A percentile compares a stretch with the other conserved stretches of the same genome.
Evolutionary conservation across 2,113 vertebrate species (phyloP).

Genomic region (Cephalopholis sonnerati): DNA sequence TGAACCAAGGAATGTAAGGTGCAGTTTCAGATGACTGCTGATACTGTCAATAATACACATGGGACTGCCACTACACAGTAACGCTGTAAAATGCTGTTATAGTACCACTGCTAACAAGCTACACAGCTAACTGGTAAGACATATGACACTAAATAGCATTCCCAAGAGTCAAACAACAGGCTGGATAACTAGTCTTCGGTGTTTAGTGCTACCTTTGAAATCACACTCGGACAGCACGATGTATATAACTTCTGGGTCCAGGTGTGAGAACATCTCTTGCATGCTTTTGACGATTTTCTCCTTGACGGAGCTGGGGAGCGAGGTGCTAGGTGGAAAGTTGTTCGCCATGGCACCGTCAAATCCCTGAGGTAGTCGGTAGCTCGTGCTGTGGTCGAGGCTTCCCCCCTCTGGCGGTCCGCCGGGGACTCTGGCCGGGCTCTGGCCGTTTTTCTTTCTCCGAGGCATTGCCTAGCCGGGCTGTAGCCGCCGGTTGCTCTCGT

Average conservation of each 20-base stretch:
- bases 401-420: slow-evolving; percentile 75
- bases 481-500: slow-evolving; percentile 46
- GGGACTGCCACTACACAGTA: not conserved
- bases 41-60: not conserved
- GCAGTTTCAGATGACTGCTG: not conserved
- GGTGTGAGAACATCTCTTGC: slow-evolving; percentile 95
- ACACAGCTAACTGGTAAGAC: slow-evolving; percentile 41
- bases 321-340: slow-evolving; percentile 41
- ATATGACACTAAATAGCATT: not conserved
- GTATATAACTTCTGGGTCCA: slow-evolving; percentile 94
- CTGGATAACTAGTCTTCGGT: not conserved
- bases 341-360: slow-evolving; percentile 36
- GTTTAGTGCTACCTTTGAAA: slow-evolving; percentile 91
- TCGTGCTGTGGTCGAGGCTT: slow-evolving; percentile 33
- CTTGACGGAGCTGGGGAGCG: slow-evolving; percentile 60
- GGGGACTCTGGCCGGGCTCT: slow-evolving; percentile 84
- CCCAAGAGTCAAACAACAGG: slow-evolving; percentile 1
- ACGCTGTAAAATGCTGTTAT: not conserved
- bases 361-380: slow-evolving; percentile 12
- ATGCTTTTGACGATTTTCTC: slow-evolving; percentile 88
- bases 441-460: slow-evolving; percentile 89
- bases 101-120: slow-evolving; percentile 13
- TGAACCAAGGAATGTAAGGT: not conserved
- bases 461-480: slow-evolving; percentile 85
- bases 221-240: slow-evolving; percentile 96